Evolutionary conservation across 2,797 vertebrate species (phyloP).

Genomic region (Rhodeus uyekii): DNA sequence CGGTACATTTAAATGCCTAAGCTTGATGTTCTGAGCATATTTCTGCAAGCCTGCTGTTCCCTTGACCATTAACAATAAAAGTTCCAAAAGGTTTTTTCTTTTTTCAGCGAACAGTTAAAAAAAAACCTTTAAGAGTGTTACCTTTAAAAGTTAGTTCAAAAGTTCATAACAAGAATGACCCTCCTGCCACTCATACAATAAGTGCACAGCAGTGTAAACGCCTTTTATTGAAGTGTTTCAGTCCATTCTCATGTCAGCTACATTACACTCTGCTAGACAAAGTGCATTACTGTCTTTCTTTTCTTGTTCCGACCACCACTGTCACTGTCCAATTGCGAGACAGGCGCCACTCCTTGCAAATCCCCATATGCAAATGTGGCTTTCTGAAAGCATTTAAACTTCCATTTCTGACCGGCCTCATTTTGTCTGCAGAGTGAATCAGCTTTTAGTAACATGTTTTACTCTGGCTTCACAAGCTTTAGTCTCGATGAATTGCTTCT

Average conservation of each 20-base stretch:
- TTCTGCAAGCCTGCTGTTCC: too few species aligned
- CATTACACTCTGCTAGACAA: slow-evolving; percentile 11
- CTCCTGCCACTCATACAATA: neutral
- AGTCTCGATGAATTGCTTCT: slow-evolving; percentile 28
- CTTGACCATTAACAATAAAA: too few species aligned
- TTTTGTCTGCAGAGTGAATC: slow-evolving; percentile 1
- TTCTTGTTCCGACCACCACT: neutral
- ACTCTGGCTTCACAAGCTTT: slow-evolving; percentile 7
- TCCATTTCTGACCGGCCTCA: neutral
- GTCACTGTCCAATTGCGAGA: slow-evolving; percentile 1
- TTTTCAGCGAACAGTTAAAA: neutral
- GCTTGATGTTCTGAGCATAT: too few species aligned
- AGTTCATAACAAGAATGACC: too few species aligned
- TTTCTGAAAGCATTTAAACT: slow-evolving; percentile 1
- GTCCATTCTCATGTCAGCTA: neutral
- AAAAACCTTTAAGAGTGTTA: neutral
- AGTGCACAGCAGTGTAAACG: neutral
- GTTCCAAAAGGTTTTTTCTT: too few species aligned
- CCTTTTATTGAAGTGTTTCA: neutral
- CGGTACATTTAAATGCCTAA: too few species aligned
- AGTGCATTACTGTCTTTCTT: neutral
- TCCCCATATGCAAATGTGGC: slow-evolving; percentile 19
- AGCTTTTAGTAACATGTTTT: slow-evolving; percentile 16
- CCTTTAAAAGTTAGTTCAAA: neutral
- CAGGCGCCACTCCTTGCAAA: neutral